Conservation (phyloP, 2,888 invertebrate genomes). For the Scelioninae gen. 1 region DNA sequence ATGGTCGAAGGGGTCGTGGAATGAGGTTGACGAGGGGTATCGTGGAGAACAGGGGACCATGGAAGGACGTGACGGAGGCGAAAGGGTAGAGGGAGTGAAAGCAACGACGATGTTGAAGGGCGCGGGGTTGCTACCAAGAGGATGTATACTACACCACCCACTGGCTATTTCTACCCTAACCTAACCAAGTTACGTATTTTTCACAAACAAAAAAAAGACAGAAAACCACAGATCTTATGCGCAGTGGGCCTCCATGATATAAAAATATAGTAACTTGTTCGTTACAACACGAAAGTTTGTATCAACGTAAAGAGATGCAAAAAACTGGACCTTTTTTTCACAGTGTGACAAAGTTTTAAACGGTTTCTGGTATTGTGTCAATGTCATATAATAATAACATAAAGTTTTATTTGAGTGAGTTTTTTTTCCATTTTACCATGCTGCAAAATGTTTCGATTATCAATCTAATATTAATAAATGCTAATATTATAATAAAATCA, state of each 20-base stretch:
- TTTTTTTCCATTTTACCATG: too few relatives aligned
- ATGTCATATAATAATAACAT: too few relatives aligned
- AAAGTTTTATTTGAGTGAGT: too few relatives aligned
- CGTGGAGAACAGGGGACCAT: slow-evolving; percentile 48
- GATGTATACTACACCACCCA: slow-evolving; percentile 63
- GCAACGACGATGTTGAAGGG: slow-evolving; percentile 66
- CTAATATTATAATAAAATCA: too few relatives aligned
- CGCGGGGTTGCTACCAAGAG: slow-evolving; percentile 64
- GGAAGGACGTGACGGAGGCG: slow-evolving; percentile 39
- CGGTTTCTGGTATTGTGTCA: too few relatives aligned
- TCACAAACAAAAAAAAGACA: slow-evolving; percentile 54
- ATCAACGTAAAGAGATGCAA: slow-evolving; percentile 2
- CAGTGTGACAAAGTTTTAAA: too few relatives aligned
- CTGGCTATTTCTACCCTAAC: slow-evolving; percentile 69
- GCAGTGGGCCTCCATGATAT: slow-evolving; percentile 39
- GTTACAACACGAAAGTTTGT: slow-evolving; percentile 46
- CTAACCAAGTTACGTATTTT: slow-evolving; percentile 65
- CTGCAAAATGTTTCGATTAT: too few relatives aligned
- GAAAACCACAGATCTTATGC: slow-evolving; percentile 39
- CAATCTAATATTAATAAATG: too few relatives aligned
- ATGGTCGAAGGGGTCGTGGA: slow-evolving; percentile 84
- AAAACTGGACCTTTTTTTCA: too few relatives aligned
- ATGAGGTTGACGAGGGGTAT: slow-evolving; percentile 81
- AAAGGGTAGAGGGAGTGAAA: slow-evolving; percentile 55
- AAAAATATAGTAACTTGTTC: slow-evolving; percentile 34